Conservation (phyloP, 2,113 vertebrate species). For the Megaceryle maxima region DNA sequence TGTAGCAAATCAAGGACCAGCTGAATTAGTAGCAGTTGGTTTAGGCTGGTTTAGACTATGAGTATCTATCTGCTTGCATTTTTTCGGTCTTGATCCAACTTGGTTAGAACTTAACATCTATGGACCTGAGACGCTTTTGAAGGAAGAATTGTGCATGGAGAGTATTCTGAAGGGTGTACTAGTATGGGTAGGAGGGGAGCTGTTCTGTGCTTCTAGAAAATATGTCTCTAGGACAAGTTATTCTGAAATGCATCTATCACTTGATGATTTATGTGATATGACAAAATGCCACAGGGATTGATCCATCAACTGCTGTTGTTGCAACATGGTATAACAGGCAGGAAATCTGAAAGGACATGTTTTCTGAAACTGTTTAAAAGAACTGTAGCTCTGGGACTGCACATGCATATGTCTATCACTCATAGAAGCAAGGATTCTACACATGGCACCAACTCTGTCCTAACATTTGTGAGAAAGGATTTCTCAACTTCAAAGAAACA, state of each 20-base stretch:
- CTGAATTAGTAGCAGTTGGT: background rate
- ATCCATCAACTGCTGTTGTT: constrained; percentile 23
- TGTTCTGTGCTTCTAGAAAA: constrained; percentile 6
- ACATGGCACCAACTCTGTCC: background rate
- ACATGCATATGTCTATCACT: background rate
- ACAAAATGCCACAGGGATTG: constrained; percentile 33
- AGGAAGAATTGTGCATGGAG: background rate
- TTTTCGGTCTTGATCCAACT: background rate
- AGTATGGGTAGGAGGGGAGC: background rate
- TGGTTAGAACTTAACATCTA: background rate
- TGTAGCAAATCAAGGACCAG: background rate
- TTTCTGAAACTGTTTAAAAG: background rate
- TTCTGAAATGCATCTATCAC: constrained; percentile 27
- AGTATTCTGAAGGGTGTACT: background rate
- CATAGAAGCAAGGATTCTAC: background rate
- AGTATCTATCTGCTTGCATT: background rate
- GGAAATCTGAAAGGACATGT: constrained; percentile 13
- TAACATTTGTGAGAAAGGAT: background rate
- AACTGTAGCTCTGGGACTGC: background rate
- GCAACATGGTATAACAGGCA: background rate
- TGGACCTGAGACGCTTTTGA: background rate
- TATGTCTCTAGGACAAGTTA: background rate
- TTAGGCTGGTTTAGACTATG: background rate
- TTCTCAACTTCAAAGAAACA: background rate
- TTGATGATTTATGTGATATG: constrained; percentile 42